Percentiles rank a stretch among this genome's conserved stretches.
phyloP scores from a whole-genome alignment of 2,113 vertebrate species.

The Grammomys dolichurus region DNA sequence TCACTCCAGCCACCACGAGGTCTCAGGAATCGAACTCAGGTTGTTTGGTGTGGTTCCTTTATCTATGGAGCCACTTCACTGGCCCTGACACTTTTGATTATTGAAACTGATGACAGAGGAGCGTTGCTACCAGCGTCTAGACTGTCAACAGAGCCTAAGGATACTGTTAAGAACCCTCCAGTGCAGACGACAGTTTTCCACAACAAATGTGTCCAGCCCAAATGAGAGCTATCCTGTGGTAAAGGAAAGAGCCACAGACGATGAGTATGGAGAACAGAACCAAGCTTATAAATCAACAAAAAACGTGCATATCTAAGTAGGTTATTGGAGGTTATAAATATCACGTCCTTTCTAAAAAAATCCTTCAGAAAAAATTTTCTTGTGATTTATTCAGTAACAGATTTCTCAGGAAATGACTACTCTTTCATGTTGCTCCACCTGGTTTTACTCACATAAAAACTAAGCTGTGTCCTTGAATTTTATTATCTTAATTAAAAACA shows the following conservation, averaged over 20 bases:
- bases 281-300: neutral
- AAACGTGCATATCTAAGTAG: neutral
- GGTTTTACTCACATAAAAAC: slow-evolving; percentile 38
- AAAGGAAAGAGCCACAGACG: neutral
- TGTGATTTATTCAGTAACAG: slow-evolving; percentile 52
- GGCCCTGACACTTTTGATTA: neutral
- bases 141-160: neutral
- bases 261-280: neutral
- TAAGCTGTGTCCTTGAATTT: slow-evolving; percentile 36
- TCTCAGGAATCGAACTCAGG: neutral
- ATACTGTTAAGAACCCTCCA: neutral
- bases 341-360: slow-evolving; percentile 26
- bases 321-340: slow-evolving; percentile 33
- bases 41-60: neutral
- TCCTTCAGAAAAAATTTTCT: slow-evolving; percentile 5
- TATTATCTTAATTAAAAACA: slow-evolving; percentile 64
- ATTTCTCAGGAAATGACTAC: slow-evolving; percentile 20
- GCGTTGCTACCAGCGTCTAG: neutral
- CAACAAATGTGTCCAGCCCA: neutral
- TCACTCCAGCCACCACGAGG: neutral
- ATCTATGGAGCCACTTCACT: neutral
- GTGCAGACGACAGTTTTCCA: neutral
- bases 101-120: neutral
- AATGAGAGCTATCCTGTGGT: neutral
- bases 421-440: neutral